Evolutionary conservation across 2,113 vertebrate genomes (phyloP).

Genomic region (Tapirus terrestris): DNA sequence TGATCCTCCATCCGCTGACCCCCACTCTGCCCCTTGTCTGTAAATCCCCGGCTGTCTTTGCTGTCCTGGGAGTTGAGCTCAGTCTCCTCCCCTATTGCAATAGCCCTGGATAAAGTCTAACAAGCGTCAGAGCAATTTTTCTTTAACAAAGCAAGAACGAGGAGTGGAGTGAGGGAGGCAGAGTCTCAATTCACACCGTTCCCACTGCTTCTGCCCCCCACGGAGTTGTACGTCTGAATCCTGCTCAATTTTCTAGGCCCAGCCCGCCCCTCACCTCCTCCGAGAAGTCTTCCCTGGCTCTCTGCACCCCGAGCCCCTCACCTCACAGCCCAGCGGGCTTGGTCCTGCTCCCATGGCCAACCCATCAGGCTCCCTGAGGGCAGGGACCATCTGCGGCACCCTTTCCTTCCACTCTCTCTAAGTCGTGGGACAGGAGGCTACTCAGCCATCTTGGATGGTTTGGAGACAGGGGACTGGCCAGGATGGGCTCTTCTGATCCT

Average conservation of each 20-base stretch:
- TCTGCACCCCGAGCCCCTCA: neutral
- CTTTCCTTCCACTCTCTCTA: no score
- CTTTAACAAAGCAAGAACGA: neutral
- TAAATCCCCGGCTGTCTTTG: neutral
- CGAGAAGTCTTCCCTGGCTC: neutral
- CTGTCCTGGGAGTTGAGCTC: neutral
- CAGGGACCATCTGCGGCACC: accelerated
- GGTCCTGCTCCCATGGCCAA: neutral
- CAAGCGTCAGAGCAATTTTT: neutral
- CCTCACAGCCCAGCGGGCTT: neutral
- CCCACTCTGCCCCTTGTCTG: neutral
- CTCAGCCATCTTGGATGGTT: neutral
- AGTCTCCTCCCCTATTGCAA: neutral
- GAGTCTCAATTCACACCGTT: neutral
- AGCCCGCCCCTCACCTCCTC: neutral
- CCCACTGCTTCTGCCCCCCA: neutral
- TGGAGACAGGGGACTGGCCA: neutral
- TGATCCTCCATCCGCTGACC: neutral
- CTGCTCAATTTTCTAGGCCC: neutral
- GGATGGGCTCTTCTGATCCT: neutral
- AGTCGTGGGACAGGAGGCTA: neutral
- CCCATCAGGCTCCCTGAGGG: accelerated
- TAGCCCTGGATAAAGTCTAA: neutral
- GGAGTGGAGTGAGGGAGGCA: neutral
- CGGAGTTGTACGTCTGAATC: neutral